These are phyloP conservation scores for Phataginus tetradactyla DNA, from an alignment of 2,797 vertebrate species.

Conservation along the genomic window DNA sequence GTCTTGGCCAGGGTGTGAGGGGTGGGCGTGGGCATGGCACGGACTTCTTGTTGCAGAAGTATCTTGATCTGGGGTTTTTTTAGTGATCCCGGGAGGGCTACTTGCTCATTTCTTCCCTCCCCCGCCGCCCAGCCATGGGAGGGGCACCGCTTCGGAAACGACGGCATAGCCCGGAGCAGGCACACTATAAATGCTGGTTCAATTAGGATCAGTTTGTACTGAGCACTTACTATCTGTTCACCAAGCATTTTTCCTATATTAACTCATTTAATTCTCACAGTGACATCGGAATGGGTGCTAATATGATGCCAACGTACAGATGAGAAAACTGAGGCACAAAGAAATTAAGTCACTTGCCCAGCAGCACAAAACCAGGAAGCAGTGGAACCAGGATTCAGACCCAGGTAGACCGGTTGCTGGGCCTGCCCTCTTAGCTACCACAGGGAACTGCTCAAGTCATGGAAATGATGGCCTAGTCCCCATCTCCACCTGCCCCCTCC, in stretches of 20 bases:
- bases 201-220: fast-evolving
- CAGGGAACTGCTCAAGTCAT: fast-evolving
- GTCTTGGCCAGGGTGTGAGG: fast-evolving
- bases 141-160: background rate
- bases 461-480: fast-evolving
- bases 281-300: background rate
- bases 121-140: background rate
- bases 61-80: background rate
- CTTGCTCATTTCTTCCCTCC: background rate
- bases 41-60: background rate
- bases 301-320: background rate
- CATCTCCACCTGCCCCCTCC: fast-evolving
- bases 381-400: background rate
- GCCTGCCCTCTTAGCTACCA: background rate
- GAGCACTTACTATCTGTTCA: background rate
- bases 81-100: background rate
- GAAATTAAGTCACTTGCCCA: background rate
- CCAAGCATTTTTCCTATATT: fast-evolving
- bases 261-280: background rate
- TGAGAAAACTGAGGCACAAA: background rate
- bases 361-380: background rate
- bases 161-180: fast-evolving
- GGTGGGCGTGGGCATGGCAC: fast-evolving
- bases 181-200: background rate
- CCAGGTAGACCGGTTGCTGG: fast-evolving